Conservation (phyloP, 2,113 vertebrate species). For the Centropus unirufus region DNA sequence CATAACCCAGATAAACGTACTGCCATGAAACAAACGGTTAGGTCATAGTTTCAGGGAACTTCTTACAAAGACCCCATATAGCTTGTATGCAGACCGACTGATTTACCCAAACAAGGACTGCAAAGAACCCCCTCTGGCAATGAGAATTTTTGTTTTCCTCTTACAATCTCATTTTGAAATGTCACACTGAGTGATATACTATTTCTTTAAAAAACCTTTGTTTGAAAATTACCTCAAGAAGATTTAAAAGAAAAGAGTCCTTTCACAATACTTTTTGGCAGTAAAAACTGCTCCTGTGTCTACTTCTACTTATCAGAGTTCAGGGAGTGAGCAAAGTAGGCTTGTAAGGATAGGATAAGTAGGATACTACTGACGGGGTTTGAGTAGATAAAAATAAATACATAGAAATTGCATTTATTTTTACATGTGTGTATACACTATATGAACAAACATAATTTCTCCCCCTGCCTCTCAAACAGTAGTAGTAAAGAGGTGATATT, state of each 20-base stretch:
- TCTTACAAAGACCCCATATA: neutral
- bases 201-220: neutral
- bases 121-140: neutral
- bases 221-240: neutral
- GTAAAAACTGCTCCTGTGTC: neutral
- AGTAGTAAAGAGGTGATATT: neutral
- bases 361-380: neutral
- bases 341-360: neutral
- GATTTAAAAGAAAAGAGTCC: neutral
- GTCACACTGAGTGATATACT: neutral
- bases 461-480: neutral
- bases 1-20: neutral
- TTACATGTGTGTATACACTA: neutral
- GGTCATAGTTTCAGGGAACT: neutral
- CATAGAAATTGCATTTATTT: neutral
- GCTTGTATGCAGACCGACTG: neutral
- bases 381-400: neutral
- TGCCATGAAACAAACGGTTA: neutral
- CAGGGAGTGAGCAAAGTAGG: neutral
- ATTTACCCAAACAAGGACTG: neutral
- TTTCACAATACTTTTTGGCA: neutral
- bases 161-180: neutral
- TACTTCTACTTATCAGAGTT: constrained; percentile 12
- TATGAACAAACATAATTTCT: neutral
- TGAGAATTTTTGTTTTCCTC: neutral